Evolutionary conservation across 2,113 vertebrate genomes (phyloP), one percentile per base, ranked within the genome.

Genomic region (Cygnus atratus): DNA sequence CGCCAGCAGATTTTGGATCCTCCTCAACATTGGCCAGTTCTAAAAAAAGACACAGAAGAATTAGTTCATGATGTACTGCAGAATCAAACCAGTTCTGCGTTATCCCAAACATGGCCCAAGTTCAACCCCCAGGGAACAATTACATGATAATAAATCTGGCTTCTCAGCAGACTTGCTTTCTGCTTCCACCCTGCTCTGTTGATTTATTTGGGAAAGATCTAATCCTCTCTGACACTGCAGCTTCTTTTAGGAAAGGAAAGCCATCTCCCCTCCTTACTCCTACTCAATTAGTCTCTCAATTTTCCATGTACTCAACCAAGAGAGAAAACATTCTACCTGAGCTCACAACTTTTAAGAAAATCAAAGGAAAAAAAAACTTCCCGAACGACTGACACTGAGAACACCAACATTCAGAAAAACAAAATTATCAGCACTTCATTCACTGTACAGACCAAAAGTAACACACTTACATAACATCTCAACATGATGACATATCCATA

Each of bases 11-110:
- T 84, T 97, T 98, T 35, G 98, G 97, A 91, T 98, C 98, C 54
- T 98, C 98, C 87, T 98, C 98, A 59, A 98, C 86, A n/a, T 97
- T 98, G 88, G 97, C 97, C 85, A 98, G 91, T 29, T 98, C 98
- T 98, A 79, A 92, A 96, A 39, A 37, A 90, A 59, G 71, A 90
- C 91, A 84, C 48, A 86, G 63, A 84, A 88, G 54, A 84, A 91
- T 83, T 16, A 81, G 75, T 82, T 93, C 62, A 55, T 13, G 37
- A 41, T n/a, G 81, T 81, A 14, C 70, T 84, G 77, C 54, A 95
- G 81, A 89, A 89, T 18, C 62, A 82, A 87, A 89, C 7, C 41
- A 77, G 75, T n/a, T 86, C 88, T 92, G 65, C 72, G 59, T 81
- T 77, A 90, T 37, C 75, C 90, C 66, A 67, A 92, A 70, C 55